Evolutionary conservation across 2,113 vertebrate species (phyloP).

Genomic region (Nasalis larvatus): DNA sequence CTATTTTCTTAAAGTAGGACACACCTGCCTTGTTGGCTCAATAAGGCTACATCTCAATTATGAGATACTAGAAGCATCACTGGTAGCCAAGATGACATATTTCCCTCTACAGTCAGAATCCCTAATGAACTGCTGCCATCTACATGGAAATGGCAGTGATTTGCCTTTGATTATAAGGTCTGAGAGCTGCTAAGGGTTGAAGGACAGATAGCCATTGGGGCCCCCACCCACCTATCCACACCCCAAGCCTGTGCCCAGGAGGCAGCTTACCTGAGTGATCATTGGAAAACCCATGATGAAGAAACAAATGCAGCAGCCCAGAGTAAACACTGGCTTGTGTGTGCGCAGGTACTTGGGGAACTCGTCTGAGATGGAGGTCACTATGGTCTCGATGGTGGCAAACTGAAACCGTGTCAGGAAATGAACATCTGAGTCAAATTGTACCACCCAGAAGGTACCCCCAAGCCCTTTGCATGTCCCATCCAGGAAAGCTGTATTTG

Average conservation of each 20-base stretch:
- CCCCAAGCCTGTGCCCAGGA: too few relatives aligned
- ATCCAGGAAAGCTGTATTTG: not conserved
- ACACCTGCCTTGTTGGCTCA: slow-evolving; percentile 70
- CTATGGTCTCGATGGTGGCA: slow-evolving; percentile 98
- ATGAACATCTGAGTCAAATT: not conserved
- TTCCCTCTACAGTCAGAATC: slow-evolving; percentile 9
- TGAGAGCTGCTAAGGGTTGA: not conserved
- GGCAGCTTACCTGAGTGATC: slow-evolving; percentile 93
- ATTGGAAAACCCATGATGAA: slow-evolving; percentile 99
- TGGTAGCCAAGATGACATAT: slow-evolving; percentile 35
- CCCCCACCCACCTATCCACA: not conserved
- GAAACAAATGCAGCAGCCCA: slow-evolving; percentile 92
- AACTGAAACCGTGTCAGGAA: slow-evolving; percentile 85
- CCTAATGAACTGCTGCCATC: not conserved
- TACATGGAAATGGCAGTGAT: not conserved
- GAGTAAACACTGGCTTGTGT: slow-evolving; percentile 94
- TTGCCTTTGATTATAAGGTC: not conserved
- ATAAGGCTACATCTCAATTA: slow-evolving; percentile 65
- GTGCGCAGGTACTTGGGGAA: slow-evolving; percentile 97
- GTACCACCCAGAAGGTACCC: not conserved
- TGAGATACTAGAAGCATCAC: not conserved
- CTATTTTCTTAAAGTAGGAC: slow-evolving; percentile 53
- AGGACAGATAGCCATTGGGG: not conserved
- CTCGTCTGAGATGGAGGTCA: slow-evolving; percentile 97
- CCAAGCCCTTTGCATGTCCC: not conserved